phyloP scores from a whole-genome alignment of 2,113 vertebrate genomes.

The Caracal caracal region DNA sequence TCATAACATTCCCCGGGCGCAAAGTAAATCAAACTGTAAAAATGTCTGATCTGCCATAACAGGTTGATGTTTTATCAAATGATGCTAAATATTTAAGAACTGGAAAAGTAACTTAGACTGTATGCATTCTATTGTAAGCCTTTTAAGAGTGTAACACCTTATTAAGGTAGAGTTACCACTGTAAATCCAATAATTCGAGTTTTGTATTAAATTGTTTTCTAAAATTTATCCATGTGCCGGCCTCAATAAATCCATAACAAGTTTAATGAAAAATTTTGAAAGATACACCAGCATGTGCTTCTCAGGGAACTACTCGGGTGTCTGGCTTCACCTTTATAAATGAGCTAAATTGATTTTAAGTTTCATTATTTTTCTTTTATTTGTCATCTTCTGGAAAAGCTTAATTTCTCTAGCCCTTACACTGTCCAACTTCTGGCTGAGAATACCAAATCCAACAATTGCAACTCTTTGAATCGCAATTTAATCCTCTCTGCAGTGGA shows the following conservation, averaged over 20 bases:
- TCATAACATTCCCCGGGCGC: background rate
- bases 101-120: background rate
- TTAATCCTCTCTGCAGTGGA: background rate
- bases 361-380: background rate
- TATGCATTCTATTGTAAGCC: background rate
- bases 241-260: background rate
- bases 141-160: background rate
- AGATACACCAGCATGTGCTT: background rate
- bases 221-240: background rate
- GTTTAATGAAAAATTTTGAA: background rate
- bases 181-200: background rate
- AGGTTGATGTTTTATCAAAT: constrained; percentile 17
- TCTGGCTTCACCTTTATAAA: background rate
- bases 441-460: background rate
- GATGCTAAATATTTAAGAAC: background rate
- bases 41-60: background rate
- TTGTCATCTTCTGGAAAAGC: background rate
- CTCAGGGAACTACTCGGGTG: background rate
- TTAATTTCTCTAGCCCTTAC: background rate
- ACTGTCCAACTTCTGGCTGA: background rate
- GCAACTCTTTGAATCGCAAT: background rate
- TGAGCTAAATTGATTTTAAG: constrained; percentile 32
- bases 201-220: background rate
- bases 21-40: constrained; percentile 26
- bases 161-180: background rate